Evolutionary conservation across 2,797 vertebrate genomes (phyloP).

Genomic region (Sebastes diploproa): DNA sequence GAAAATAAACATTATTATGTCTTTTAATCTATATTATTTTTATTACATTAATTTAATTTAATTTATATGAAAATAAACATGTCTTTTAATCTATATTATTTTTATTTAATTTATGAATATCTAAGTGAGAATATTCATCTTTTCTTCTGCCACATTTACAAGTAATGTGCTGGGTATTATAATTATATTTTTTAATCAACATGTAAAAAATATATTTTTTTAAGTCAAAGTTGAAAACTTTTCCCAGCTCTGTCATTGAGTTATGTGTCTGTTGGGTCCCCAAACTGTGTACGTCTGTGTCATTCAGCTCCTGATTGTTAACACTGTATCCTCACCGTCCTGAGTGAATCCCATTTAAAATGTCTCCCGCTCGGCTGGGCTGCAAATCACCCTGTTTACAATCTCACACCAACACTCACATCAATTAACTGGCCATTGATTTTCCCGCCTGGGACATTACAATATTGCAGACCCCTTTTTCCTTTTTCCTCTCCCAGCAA

Average conservation of each 20-base stretch:
- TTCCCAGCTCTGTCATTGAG: conserved; percentile 40
- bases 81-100: background rate
- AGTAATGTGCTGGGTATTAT: background rate
- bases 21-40: background rate
- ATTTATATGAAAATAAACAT: background rate
- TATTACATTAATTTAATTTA: background rate
- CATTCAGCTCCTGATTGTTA: conserved; percentile 69
- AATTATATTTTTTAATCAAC: background rate
- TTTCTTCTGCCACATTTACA: background rate
- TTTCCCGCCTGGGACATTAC: conserved; percentile 85
- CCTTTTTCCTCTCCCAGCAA: conserved; percentile 58
- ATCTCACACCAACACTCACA: conserved; percentile 88
- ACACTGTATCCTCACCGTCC: conserved; percentile 74
- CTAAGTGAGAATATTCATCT: background rate
- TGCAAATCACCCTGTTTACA: conserved; percentile 92
- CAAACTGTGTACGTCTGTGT: conserved; percentile 63
- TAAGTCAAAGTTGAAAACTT: conserved; percentile 20
- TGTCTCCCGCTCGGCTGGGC: conserved; percentile 85
- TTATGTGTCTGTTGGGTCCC: conserved; percentile 53
- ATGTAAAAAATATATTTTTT: background rate
- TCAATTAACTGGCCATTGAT: conserved; percentile 90
- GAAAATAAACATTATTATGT: background rate
- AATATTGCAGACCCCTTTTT: conserved; percentile 80
- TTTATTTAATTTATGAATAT: background rate
- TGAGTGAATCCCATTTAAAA: conserved; percentile 85